Evolutionary conservation across 2,888 invertebrate genomes (phyloP), one percentile per base, ranked within the genome.

Genomic region (Litoditis marina): DNA sequence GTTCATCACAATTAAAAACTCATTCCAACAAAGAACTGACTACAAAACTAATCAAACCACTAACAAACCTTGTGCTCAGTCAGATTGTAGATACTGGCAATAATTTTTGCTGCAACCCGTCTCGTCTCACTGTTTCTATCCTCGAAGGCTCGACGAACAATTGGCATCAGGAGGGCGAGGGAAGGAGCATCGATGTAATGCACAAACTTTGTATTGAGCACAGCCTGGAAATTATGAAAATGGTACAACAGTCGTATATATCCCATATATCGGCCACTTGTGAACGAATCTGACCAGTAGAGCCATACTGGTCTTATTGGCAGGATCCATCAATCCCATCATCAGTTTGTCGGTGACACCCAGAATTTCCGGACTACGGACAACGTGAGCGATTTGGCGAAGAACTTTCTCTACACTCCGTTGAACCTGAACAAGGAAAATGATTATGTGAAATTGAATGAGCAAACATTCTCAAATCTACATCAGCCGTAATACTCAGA

Each of bases 141-240:
- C 86, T 93, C 90, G 86, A 98, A 96, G 11, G 96, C 95, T 73
- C 98, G 87, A 85, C 95, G 92, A 31, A 98, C 94, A 3, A 98
- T 95, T 0, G 98, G 98, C 96, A 99, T 98, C 80, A 99, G 95
- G 57, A 99, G 88, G 63, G 98, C 96, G 27, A 99, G 87, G 0
- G 96, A 96, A 0, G 98, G 94, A 2, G 98, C 94, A 85, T 98
- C 98, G 80, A 98, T 95, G 85, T 96, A 95, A 85, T 99, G 98
- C 47, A 98, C 94, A 86, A 99, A 98, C 85, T 95, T 84, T 27
- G 86, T 86, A 65, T 84, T 84, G 34, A 73, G 64, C 11, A 73
- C 70, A 0, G 73, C 66, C 60, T 73, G 66, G 27, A 42, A 55
- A n/a, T n/a, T 19, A 8, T 42, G 13, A 55, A 55, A 42, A 25